Evolutionary conservation across 2,888 invertebrate genomes (phyloP).

Genomic region (Graphium colonna): DNA sequence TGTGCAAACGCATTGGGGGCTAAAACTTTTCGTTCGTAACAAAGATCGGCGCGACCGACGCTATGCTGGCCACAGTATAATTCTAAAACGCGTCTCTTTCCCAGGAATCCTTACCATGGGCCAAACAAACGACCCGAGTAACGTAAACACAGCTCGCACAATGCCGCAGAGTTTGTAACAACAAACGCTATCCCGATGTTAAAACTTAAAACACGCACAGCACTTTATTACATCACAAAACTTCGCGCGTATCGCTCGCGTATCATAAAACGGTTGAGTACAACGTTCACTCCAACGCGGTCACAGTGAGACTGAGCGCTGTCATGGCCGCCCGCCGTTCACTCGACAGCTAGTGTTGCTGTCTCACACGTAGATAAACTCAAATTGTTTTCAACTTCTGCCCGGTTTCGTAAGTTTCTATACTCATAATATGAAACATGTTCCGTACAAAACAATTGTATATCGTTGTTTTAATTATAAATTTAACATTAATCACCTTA

Average conservation of each 20-base stretch:
- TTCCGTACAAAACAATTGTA: too few relatives aligned
- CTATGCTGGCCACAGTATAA: background rate
- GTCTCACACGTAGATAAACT: conserved; percentile 7
- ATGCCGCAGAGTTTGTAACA: conserved; percentile 32
- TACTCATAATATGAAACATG: too few relatives aligned
- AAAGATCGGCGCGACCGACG: conserved; percentile 3
- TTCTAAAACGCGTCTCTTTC: conserved; percentile 20
- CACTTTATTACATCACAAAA: conserved; percentile 45
- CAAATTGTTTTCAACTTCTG: too few relatives aligned
- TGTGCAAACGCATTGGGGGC: conserved; percentile 2
- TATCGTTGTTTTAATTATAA: too few relatives aligned
- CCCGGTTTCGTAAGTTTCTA: too few relatives aligned
- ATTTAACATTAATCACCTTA: conserved; percentile 24
- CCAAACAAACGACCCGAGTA: conserved; percentile 41
- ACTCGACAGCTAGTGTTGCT: conserved; percentile 54
- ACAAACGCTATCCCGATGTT: conserved; percentile 15
- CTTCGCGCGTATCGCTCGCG: conserved; percentile 34
- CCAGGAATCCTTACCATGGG: conserved; percentile 22
- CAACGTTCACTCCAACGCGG: conserved; percentile 18
- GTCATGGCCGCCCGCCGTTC: conserved; percentile 67
- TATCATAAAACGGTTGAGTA: background rate
- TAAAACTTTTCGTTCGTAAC: conserved; percentile 19
- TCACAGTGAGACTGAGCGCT: conserved; percentile 31
- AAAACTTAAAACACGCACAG: conserved; percentile 17
- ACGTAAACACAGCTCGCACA: conserved; percentile 55